Percentiles rank a stretch among this genome's conserved stretches.
Conservation (phyloP, 2,113 vertebrate genomes). For the Lathamus discolor region DNA sequence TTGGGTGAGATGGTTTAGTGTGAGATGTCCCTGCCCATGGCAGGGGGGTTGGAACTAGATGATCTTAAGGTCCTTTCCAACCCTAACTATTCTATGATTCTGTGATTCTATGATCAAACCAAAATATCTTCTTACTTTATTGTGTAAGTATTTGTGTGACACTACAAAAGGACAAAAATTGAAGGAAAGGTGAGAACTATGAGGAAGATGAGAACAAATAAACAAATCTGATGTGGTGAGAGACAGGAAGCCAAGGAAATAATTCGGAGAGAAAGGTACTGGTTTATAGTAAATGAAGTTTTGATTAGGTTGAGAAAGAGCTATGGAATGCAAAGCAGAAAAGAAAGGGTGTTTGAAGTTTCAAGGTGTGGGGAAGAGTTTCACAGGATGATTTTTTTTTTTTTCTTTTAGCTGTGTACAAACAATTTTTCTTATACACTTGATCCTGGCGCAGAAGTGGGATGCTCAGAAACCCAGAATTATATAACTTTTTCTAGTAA, state of each 20-base stretch:
- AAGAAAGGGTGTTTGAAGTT: neutral
- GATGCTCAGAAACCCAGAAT: neutral
- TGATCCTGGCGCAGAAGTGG: neutral
- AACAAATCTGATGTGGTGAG: neutral
- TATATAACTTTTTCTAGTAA: neutral
- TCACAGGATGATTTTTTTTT: neutral
- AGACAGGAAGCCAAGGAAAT: neutral
- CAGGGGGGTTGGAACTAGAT: too few relatives aligned
- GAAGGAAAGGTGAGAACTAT: neutral
- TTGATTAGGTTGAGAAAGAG: neutral
- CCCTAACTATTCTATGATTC: too few relatives aligned
- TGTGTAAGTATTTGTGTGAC: neutral
- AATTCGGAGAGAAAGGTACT: neutral
- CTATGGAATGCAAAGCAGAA: neutral
- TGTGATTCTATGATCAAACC: neutral
- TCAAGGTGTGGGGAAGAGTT: neutral
- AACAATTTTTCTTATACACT: neutral
- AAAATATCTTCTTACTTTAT: neutral
- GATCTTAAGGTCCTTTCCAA: too few relatives aligned
- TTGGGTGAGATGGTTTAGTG: too few relatives aligned
- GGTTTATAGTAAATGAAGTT: neutral
- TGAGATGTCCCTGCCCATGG: too few relatives aligned
- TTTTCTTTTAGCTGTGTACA: neutral
- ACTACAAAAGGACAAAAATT: neutral
- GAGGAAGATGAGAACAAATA: neutral